Conservation (phyloP, 2,888 invertebrate genomes). For the Flexamia atlantica region DNA sequence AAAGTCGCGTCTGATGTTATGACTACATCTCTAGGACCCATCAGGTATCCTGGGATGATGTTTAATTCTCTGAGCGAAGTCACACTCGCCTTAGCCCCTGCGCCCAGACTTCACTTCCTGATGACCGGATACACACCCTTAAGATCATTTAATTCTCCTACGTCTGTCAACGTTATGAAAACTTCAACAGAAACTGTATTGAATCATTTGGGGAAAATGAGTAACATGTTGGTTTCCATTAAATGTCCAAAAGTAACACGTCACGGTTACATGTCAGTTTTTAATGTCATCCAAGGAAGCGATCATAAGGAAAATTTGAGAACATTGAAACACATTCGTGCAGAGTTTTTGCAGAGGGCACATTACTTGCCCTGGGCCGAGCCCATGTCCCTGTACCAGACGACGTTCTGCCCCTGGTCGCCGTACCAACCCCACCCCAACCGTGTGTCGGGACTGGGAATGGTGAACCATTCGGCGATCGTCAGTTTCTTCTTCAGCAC, state of each 20-base stretch:
- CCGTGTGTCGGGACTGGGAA: neutral
- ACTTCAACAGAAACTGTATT: conserved; percentile 29
- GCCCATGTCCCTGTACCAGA: conserved; percentile 37
- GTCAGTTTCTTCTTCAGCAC: conserved; percentile 47
- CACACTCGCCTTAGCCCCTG: conserved; percentile 27
- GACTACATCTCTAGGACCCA: conserved; percentile 46
- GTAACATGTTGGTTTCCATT: conserved; percentile 36
- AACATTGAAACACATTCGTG: neutral
- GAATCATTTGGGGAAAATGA: conserved; percentile 35
- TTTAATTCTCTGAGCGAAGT: conserved; percentile 58
- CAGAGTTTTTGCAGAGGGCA: neutral
- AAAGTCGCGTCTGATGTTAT: conserved; percentile 56
- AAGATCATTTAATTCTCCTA: conserved; percentile 2
- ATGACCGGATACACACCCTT: conserved; percentile 55
- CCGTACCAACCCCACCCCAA: neutral
- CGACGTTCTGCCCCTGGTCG: conserved; percentile 13
- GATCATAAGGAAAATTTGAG: neutral
- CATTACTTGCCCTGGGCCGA: conserved; percentile 26
- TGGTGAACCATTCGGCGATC: conserved; percentile 30
- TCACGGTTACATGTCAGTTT: conserved; percentile 45
- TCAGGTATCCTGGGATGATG: conserved; percentile 50
- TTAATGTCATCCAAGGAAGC: conserved; percentile 44
- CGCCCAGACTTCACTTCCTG: conserved; percentile 55
- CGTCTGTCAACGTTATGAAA: conserved; percentile 13
- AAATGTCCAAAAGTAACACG: neutral